These are phyloP conservation scores for Ianthella basta DNA, from an alignment of 37 sponge, comb jelly and placozoan genomes.

Conservation along the genomic window DNA sequence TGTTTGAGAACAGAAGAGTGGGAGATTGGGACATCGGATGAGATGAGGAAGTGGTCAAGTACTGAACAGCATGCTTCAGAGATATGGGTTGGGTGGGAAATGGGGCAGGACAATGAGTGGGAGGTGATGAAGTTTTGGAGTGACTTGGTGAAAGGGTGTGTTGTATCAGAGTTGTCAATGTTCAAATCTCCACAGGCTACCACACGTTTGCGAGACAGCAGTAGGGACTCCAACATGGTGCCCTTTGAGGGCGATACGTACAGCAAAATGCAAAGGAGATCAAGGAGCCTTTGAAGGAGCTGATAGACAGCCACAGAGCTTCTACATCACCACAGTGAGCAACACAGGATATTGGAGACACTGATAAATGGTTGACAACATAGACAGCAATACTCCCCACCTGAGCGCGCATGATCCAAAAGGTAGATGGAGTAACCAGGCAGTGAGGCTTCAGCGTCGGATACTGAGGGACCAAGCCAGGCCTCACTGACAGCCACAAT, in stretches of 20 bases:
- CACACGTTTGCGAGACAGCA: not conserved
- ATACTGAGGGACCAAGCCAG: not conserved
- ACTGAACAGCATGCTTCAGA: not conserved
- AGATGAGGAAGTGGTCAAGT: conserved; percentile 8
- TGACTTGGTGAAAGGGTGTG: conserved; percentile 9
- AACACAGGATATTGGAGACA: not conserved
- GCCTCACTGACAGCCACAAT: not conserved
- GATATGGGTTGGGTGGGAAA: conserved; percentile 22
- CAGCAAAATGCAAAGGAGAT: not conserved
- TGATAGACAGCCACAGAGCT: conserved; percentile 20
- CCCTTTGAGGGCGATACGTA: conserved; percentile 1
- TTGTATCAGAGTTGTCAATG: not conserved
- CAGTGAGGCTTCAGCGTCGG: not conserved
- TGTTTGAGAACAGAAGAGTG: not conserved
- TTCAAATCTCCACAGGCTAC: conserved; percentile 8
- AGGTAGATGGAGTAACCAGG: not conserved
- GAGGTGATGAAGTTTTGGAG: conserved; percentile 11
- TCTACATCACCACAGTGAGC: not conserved
- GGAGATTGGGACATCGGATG: conserved; percentile 14
- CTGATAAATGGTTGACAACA: not conserved
- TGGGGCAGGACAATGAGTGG: conserved; percentile 17
- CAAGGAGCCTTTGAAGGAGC: conserved; percentile 3
- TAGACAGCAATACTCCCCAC: conserved; percentile 8
- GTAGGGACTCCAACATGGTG: not conserved
- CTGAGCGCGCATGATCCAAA: not conserved